phyloP scores from a whole-genome alignment of 1,140 invertebrate species.

The Drosophila auraria region DNA sequence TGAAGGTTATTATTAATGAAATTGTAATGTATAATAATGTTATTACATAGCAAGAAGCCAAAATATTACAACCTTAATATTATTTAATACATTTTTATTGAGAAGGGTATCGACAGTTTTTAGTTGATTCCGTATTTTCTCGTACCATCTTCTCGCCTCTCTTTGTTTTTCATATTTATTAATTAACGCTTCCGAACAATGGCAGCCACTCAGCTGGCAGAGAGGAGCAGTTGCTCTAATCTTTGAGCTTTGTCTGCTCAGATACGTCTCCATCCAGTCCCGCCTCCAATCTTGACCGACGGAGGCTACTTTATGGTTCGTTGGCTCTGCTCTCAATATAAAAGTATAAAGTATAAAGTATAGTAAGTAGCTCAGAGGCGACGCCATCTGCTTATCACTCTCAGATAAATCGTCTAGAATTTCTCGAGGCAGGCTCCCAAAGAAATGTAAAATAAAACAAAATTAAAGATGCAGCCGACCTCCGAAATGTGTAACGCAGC shows the following conservation, averaged over 20 bases:
- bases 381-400: slow-evolving; percentile 60
- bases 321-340: slow-evolving; percentile 57
- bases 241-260: slow-evolving; percentile 48
- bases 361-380: slow-evolving; percentile 48
- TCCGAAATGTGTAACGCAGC: slow-evolving; percentile 17
- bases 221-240: slow-evolving; percentile 56
- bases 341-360: background rate
- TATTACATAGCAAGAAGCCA: no score
- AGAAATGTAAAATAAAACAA: slow-evolving; percentile 10
- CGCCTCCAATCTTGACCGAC: slow-evolving; percentile 5
- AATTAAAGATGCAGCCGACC: slow-evolving; percentile 12
- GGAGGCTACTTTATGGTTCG: slow-evolving; percentile 69
- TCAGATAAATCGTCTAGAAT: slow-evolving; percentile 57
- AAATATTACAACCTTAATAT: no score
- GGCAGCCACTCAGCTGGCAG: slow-evolving; percentile 56
- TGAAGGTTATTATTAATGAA: background rate
- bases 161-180: slow-evolving; percentile 63
- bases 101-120: background rate
- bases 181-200: slow-evolving; percentile 75
- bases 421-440: slow-evolving; percentile 3
- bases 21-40: no score
- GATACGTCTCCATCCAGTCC: slow-evolving; percentile 19
- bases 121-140: slow-evolving; percentile 1
- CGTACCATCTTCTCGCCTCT: slow-evolving; percentile 4
- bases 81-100: background rate